Conservation (phyloP, 2,797 vertebrate genomes). For the Amniataba percoides region DNA sequence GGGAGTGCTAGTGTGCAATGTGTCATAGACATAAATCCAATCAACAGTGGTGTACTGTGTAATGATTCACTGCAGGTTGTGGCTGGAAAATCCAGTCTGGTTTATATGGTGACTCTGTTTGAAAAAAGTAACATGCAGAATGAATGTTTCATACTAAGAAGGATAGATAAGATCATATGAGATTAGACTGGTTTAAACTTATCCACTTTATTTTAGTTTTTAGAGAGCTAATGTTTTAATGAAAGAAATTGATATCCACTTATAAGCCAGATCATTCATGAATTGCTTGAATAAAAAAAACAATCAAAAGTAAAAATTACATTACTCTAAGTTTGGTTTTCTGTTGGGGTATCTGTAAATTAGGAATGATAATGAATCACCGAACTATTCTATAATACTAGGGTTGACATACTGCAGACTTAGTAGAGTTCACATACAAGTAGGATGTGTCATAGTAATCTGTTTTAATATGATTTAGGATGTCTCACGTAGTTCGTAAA, state of each 20-base stretch:
- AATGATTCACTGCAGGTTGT: slow-evolving; percentile 63
- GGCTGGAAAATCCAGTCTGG: slow-evolving; percentile 61
- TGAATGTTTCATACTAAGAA: background rate
- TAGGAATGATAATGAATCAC: background rate
- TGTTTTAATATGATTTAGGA: slow-evolving; percentile 45
- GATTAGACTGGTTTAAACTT: slow-evolving; percentile 1
- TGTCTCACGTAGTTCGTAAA: slow-evolving; percentile 52
- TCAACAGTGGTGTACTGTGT: slow-evolving; percentile 38
- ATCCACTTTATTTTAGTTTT: background rate
- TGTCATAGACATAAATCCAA: slow-evolving; percentile 56
- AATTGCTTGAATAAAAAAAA: background rate
- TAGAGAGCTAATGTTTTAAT: background rate
- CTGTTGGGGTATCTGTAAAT: background rate
- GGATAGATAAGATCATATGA: background rate
- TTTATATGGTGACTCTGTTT: slow-evolving; percentile 46
- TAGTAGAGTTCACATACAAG: background rate
- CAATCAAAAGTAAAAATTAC: background rate
- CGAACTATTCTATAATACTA: background rate
- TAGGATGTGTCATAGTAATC: slow-evolving; percentile 17
- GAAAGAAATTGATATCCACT: background rate
- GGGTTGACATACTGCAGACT: background rate
- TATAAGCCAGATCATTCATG: background rate
- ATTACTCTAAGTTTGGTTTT: background rate
- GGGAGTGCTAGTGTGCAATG: slow-evolving; percentile 32
- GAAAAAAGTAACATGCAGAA: slow-evolving; percentile 12